Base-by-base conservation (phyloP, 2,113 vertebrate species). In the Fregetta grallaria region DNA sequence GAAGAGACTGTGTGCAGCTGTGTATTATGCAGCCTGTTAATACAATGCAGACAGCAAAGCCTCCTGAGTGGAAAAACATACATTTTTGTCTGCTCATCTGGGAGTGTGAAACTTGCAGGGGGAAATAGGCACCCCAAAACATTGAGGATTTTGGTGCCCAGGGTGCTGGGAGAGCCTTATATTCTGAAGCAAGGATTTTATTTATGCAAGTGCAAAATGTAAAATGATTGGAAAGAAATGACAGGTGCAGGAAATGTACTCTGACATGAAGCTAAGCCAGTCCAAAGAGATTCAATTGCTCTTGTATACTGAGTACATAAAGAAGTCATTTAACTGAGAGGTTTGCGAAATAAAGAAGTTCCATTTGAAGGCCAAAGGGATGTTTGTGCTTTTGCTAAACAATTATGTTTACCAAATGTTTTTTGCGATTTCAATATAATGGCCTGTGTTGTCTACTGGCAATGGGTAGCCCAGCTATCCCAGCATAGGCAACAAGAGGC, bases 191-290 rank as follows among this genome's bases (percentile, higher is more conserved):
- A 84, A 83, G 22, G 13, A 73, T 86, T 95, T 95, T 74, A 85
- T 86, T 97, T 83, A 26, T 82, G n/a, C 52, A 59, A 84, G 42
- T 34, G 40, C 76, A 91, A 68, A 96, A 92, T 72, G 45, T 79
- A 76, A 76, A 94, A 91, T 62, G 87, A 86, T 59, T 73, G 29
- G 13, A 77, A 73, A 90, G 70, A 94, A 96, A 80, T 86, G 53
- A 80, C 34, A 52, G 88, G 92, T 90, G 88, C 59, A 82, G 65
- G 88, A 90, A 92, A 78, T 49, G 32, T 58, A 30, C 59, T 78
- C 65, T 86, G 59, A 45, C 72, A 40, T 38, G 25, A 87, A 58
- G 40, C 84, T 95, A 44, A 62, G 81, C 52, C 29, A 9, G 47
- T 34, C 68, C 88, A 59, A 89, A 44, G 77, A 45, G 18, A 17